Evolutionary conservation across 2,113 vertebrate species (phyloP), one percentile per base, ranked within the genome.

Genomic region (Formicarius rufipectus): DNA sequence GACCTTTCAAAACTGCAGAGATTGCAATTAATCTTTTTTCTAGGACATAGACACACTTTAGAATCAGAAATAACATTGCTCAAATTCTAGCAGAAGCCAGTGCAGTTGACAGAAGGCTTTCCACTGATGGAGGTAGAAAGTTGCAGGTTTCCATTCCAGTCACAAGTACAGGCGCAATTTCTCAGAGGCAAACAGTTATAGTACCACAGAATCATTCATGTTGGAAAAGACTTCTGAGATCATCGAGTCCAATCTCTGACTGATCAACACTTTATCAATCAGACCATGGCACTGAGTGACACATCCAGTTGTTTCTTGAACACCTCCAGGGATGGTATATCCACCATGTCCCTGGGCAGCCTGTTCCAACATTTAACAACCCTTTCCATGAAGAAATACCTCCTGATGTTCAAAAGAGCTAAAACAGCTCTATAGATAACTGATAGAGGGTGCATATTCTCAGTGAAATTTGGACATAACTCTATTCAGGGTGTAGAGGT

Each of bases 361-460:
- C n/a, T 0, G 0, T 56, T 64, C 25, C 25, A 56, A 31, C 0
- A 0, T 31, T 73, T 12, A 64, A 64, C 17, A 64, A 17, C 14
- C 58, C n/a, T 7, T 25, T 23, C 25, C 42, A 33, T 22, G 21
- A 64, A 73, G 25, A 58, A 73, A 49, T 35, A 50, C 44, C 31
- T 58, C 31, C 37, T 33, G 5, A 58, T 66, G 27, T 31, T 31
- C 19, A 44, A 25, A 42, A 37, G 2, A 80, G 18, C 25, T 80
- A 44, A 84, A 60, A 66, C 2, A 39, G n/a, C 24, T 66, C 20
- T 45, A 9, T 1, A 66, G 22, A 49, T 23, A 27, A 63, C 31
- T 44, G 50, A 78, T 0, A 69, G 24, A 21, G 7, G 3, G 16
- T 56, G 22, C 12, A 49, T 8, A 16, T 30, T 71, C 20, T 55